These are phyloP conservation scores for Typhlichthys eigenmanni DNA, from an alignment of 2,797 vertebrate genomes.

Conservation along the genomic window DNA sequence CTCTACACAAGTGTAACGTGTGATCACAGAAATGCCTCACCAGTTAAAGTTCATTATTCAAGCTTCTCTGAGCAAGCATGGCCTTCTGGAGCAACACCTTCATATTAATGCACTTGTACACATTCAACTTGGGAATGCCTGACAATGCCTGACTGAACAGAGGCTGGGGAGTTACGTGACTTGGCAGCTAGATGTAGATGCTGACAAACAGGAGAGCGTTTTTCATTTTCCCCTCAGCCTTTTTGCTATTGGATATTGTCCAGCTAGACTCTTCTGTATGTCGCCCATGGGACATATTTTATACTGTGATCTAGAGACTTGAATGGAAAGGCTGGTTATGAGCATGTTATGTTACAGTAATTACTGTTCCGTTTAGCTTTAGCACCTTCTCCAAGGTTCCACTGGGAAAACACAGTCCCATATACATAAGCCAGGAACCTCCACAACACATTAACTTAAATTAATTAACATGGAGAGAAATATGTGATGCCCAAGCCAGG, in stretches of 20 bases:
- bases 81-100: too few species aligned
- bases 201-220: too few species aligned
- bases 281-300: not conserved
- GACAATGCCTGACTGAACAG: too few species aligned
- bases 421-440: slow-evolving; percentile 12
- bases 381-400: slow-evolving; percentile 8
- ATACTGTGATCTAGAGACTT: slow-evolving; percentile 8
- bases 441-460: slow-evolving; percentile 31
- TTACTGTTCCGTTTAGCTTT: slow-evolving; percentile 12
- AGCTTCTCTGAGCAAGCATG: not conserved
- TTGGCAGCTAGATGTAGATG: too few species aligned
- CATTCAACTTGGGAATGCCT: too few species aligned
- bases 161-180: too few species aligned
- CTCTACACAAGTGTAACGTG: slow-evolving; percentile 6
- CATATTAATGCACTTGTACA: too few species aligned
- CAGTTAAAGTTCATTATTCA: not conserved
- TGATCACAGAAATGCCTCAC: slow-evolving; percentile 13
- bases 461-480: slow-evolving; percentile 30
- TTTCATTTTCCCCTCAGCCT: too few species aligned
- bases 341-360: slow-evolving; percentile 14
- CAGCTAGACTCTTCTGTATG: too few species aligned
- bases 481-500: slow-evolving; percentile 16
- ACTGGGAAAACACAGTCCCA: slow-evolving; percentile 16
- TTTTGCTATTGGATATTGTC: too few species aligned
- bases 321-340: not conserved